phyloP scores from a whole-genome alignment of 2,797 vertebrate species.

The Paramormyrops hopkinsi region DNA sequence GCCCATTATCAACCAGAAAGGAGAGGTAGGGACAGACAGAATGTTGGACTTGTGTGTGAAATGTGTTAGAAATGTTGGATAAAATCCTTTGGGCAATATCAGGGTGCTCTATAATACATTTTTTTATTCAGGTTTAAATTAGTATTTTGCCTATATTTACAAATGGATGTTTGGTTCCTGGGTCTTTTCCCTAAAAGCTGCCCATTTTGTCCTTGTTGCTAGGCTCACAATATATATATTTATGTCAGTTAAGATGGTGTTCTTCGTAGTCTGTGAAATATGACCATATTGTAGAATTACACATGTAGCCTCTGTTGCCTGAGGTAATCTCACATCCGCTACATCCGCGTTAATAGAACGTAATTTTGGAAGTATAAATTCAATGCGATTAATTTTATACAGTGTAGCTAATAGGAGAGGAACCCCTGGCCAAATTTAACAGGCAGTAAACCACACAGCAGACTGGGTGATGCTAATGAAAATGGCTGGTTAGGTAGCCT shows the following conservation, averaged over 20 bases:
- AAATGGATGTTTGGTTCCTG: background rate
- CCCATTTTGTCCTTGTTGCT: background rate
- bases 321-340: background rate
- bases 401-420: background rate
- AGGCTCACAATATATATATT: background rate
- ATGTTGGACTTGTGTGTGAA: background rate
- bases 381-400: background rate
- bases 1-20: slow-evolving; percentile 96
- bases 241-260: background rate
- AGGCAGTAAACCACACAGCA: background rate
- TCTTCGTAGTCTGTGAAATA: background rate
- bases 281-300: background rate
- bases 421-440: background rate
- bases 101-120: background rate
- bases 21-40: slow-evolving; percentile 68
- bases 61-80: background rate
- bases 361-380: background rate
- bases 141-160: background rate
- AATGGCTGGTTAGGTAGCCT: background rate
- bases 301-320: background rate
- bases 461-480: background rate
- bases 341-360: background rate
- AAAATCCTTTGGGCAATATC: background rate
- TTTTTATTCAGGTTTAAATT: background rate
- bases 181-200: background rate